Conservation (phyloP, 1,140 invertebrate species). For the Tetramorium alpestre region DNA sequence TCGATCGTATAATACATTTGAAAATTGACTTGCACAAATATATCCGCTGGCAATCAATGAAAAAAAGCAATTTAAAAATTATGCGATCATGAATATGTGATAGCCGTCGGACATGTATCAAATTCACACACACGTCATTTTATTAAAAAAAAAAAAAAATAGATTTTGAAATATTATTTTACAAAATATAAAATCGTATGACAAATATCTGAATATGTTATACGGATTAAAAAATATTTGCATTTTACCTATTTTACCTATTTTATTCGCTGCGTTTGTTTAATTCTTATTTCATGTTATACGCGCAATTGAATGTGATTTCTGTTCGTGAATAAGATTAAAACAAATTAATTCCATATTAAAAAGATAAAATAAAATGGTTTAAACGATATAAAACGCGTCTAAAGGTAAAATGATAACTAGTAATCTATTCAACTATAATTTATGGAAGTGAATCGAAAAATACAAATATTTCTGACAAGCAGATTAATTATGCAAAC, state of each 20-base stretch:
- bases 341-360: background rate
- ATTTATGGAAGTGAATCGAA: background rate
- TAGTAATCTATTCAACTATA: background rate
- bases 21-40: conserved; percentile 9
- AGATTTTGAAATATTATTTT: background rate
- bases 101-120: background rate
- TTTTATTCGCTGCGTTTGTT: background rate
- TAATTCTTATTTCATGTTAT: background rate
- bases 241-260: background rate
- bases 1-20: background rate
- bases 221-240: background rate
- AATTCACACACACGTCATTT: background rate
- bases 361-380: background rate
- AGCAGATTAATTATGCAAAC: background rate
- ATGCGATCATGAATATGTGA: background rate
- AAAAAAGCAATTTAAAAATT: conserved; percentile 26
- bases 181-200: background rate
- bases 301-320: background rate
- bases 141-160: background rate
- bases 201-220: background rate
- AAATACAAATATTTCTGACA: background rate
- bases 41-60: background rate
- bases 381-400: background rate
- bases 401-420: background rate
- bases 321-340: background rate